Evolutionary conservation across 2,888 invertebrate species (phyloP).

Genomic region (Stegophylla sp.): DNA sequence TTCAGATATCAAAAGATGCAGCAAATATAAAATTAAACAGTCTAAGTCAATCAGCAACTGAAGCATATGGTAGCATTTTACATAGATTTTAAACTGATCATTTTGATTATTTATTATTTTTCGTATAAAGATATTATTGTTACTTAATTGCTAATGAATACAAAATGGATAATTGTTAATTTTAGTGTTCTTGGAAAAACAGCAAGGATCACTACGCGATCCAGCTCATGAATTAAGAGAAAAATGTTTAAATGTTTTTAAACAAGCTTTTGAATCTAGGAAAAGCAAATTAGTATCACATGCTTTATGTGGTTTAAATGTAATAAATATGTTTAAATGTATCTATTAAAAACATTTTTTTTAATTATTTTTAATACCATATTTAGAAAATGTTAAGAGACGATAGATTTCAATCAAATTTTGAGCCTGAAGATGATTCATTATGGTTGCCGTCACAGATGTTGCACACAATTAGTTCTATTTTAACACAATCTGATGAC

Average conservation of each 20-base stretch:
- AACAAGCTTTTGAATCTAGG: constrained; percentile 86
- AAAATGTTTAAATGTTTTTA: constrained; percentile 83
- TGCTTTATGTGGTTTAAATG: constrained; percentile 88
- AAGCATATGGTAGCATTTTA: constrained; percentile 77
- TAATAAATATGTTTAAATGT: constrained; percentile 67
- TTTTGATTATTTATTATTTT: background rate
- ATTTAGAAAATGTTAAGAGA: constrained; percentile 85
- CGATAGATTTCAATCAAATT: constrained; percentile 87
- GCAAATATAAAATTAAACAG: constrained; percentile 77
- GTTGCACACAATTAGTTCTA: constrained; percentile 81
- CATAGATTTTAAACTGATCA: background rate
- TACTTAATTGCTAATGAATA: background rate
- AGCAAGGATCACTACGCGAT: constrained; percentile 79
- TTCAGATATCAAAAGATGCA: constrained; percentile 84
- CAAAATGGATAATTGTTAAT: constrained; percentile 58
- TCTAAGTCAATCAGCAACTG: constrained; percentile 82
- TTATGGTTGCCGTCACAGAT: constrained; percentile 92
- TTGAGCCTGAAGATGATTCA: constrained; percentile 90
- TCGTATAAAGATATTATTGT: too few species aligned
- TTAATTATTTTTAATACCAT: background rate
- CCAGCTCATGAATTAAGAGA: constrained; percentile 84
- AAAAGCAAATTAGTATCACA: constrained; percentile 82
- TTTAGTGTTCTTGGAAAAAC: constrained; percentile 80
- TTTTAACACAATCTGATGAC: constrained; percentile 82
- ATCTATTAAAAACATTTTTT: background rate